Evolutionary conservation across 2,797 vertebrate species (phyloP), one percentile per base, ranked within the genome.

Genomic region (Austrolebias charrua): DNA sequence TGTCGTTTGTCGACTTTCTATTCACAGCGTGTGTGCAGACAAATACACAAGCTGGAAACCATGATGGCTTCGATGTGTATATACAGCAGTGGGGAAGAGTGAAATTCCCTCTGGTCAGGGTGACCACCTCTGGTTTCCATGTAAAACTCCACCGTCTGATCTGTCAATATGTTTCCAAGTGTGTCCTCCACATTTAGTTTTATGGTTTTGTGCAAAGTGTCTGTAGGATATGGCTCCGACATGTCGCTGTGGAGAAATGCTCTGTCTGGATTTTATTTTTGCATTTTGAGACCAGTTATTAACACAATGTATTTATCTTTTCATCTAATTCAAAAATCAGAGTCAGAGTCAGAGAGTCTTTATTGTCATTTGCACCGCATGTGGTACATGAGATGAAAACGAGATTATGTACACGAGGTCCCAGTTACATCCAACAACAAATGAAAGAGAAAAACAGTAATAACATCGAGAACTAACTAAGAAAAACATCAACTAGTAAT

Each of bases 81-180:
- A 80, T 79, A 76, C 68, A 76, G 70, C 16, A 2, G 10, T 31
- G 67, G 53, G 75, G 18, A 66, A 71, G 52, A 65, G 70, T 70
- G 70, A 82, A 49, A 69, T 76, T 86, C 73, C 61, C 68, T 75
- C 33, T 63, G 82, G 86, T 83, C 83, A 61, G 63, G 20, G 65
- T 80, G 79, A 89, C 87, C 87, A 85, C 83, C 44, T 55, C 33
- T 81, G 83, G 87, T 90, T 90, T 89, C 67, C 67, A 78, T 83
- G 84, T 78, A 54, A 84, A 88, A 83, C 55, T 65, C 64, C 76
- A 77, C 60, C 40, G 80, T 83, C 82, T 86, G 75, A 88, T 85
- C 79, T 76, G 75, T 81, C 81, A 79, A 78, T 69, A 73, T 79
- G 73, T 71, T 71, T 45, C 74, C 75, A 70, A 16, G 43, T 71